Conservation (phyloP, 2,797 vertebrate species). For the Alca torda region DNA sequence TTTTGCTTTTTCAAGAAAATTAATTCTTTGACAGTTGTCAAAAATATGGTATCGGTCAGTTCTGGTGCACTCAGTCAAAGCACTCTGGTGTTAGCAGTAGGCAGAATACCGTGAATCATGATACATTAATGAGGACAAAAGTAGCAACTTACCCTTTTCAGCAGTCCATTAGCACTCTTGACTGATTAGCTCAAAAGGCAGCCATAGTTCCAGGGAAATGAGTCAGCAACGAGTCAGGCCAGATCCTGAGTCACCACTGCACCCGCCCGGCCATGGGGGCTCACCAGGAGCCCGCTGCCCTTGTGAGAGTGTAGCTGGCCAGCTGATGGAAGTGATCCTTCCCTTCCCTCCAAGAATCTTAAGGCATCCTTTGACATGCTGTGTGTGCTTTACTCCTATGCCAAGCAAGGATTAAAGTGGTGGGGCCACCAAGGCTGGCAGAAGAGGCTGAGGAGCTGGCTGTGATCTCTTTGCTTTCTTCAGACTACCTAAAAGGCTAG, state of each 20-base stretch:
- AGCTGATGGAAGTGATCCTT: background rate
- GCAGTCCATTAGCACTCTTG: slow-evolving; percentile 25
- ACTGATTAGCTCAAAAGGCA: slow-evolving; percentile 17
- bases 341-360: background rate
- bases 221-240: background rate
- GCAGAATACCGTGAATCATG: background rate
- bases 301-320: background rate
- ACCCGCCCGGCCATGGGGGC: background rate
- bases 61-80: background rate
- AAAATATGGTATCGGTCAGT: fast-evolving
- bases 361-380: background rate
- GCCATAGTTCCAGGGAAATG: slow-evolving; percentile 8
- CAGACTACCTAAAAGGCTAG: background rate
- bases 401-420: background rate
- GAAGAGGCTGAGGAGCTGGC: background rate
- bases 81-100: background rate
- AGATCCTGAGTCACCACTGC: background rate
- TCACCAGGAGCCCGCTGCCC: background rate
- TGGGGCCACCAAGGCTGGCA: background rate
- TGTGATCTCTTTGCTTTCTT: background rate
- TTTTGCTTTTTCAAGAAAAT: background rate
- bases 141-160: slow-evolving; percentile 8
- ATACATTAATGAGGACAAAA: background rate
- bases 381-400: background rate
- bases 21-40: background rate